These are phyloP conservation scores for Cyprinus carpio DNA, from an alignment of 2,113 vertebrate species.

Conservation along the genomic window DNA sequence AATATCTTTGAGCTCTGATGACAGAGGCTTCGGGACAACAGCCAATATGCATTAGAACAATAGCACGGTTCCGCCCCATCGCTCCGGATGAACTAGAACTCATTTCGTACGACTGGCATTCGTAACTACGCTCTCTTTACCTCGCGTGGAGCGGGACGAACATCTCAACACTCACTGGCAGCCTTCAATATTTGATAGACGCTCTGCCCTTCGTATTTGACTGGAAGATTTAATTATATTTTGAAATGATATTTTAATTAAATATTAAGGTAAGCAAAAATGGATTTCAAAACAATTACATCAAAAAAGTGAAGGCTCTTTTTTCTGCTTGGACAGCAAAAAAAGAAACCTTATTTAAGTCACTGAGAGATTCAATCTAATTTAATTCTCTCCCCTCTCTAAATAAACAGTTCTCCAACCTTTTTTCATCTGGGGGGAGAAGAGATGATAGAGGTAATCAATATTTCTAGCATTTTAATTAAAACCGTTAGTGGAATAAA, in stretches of 20 bases:
- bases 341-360: constrained; percentile 87
- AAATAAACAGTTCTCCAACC: constrained; percentile 95
- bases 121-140: neutral
- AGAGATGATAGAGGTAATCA: constrained; percentile 98
- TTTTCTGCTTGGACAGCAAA: constrained; percentile 88
- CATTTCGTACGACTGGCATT: constrained; percentile 45
- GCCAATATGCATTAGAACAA: constrained; percentile 65
- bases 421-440: constrained; percentile 92
- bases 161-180: constrained; percentile 49
- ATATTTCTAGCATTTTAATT: constrained; percentile 99
- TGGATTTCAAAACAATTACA: constrained; percentile 97
- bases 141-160: constrained; percentile 35
- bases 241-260: constrained; percentile 99
- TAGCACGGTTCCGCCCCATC: constrained; percentile 53
- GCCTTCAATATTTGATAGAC: constrained; percentile 66
- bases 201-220: constrained; percentile 87
- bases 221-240: constrained; percentile 92
- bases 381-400: constrained; percentile 91
- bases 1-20: constrained; percentile 49
- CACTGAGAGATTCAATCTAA: constrained; percentile 89
- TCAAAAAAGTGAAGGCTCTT: constrained; percentile 79
- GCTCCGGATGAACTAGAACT: constrained; percentile 44
- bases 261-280: constrained; percentile 97
- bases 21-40: constrained; percentile 53
- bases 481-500: constrained; percentile 99